Evolutionary conservation across 2,888 invertebrate genomes (phyloP).

Genomic region (Parascotia fuliginaria): DNA sequence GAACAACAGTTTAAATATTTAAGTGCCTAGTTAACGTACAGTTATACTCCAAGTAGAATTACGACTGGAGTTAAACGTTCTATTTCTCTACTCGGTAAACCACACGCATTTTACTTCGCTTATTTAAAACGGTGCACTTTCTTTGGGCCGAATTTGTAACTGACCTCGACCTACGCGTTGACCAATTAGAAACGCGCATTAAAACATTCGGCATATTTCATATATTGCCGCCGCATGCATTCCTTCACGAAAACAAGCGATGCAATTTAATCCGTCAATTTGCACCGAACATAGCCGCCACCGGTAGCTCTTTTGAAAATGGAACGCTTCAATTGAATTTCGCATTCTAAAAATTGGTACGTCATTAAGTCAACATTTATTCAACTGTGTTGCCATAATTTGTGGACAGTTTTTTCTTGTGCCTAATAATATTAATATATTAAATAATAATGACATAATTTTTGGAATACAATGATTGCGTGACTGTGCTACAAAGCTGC

Average conservation of each 20-base stretch:
- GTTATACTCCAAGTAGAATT: slow-evolving; percentile 51
- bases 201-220: slow-evolving; percentile 66
- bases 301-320: slow-evolving; percentile 71
- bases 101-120: slow-evolving; percentile 31
- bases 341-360: slow-evolving; percentile 51
- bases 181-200: slow-evolving; percentile 81
- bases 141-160: slow-evolving; percentile 47
- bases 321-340: slow-evolving; percentile 57
- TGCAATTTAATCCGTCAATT: slow-evolving; percentile 75
- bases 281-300: slow-evolving; percentile 64
- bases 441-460: slow-evolving; percentile 7
- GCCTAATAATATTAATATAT: not conserved
- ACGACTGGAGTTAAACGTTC: slow-evolving; percentile 37
- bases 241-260: slow-evolving; percentile 76
- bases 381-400: slow-evolving; percentile 31
- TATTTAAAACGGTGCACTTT: slow-evolving; percentile 19
- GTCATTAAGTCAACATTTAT: slow-evolving; percentile 44
- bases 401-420: not conserved
- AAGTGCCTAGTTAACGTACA: slow-evolving; percentile 67
- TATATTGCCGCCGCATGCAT: slow-evolving; percentile 70
- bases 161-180: slow-evolving; percentile 66
- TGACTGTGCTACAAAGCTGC: no score
- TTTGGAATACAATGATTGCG: slow-evolving; percentile 31
- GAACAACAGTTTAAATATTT: slow-evolving; percentile 64
- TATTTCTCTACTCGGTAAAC: slow-evolving; percentile 34